phyloP scores from a whole-genome alignment of 2,113 vertebrate genomes.

The Tauraco erythrolophus region DNA sequence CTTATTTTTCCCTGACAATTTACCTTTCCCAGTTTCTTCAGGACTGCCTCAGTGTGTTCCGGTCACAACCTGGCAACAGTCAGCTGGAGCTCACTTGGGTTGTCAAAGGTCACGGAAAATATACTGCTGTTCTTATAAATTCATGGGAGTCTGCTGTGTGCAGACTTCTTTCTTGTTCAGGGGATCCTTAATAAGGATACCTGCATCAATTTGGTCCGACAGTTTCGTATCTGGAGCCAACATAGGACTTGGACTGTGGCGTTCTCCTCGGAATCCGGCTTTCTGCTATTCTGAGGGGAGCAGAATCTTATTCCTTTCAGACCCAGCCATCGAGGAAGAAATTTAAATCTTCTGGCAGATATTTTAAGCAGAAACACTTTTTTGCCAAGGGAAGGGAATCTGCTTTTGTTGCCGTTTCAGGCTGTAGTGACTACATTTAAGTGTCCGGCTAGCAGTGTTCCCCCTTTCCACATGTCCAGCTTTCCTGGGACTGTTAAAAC shows the following conservation, averaged over 20 bases:
- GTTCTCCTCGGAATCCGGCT: not conserved
- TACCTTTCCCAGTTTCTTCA: not conserved
- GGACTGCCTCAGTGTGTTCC: not conserved
- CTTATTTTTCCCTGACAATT: not conserved
- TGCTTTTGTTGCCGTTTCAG: not conserved
- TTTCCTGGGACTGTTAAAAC: not conserved
- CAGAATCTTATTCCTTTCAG: not conserved
- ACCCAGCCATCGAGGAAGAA: not conserved
- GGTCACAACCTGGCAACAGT: not conserved
- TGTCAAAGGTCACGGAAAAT: not conserved
- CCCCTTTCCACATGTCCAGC: not conserved
- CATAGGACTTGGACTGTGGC: not conserved
- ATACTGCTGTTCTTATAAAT: not conserved
- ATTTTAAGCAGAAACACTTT: not conserved
- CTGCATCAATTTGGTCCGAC: not conserved
- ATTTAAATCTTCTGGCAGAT: not conserved
- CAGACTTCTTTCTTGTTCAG: not conserved
- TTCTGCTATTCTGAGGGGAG: not conserved
- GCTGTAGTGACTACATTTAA: not conserved
- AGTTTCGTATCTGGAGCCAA: not conserved
- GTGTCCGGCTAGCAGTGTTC: not conserved
- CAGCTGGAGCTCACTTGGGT: not conserved
- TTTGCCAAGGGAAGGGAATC: not conserved
- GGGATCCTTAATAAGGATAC: not conserved
- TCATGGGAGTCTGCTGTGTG: not conserved